phyloP scores from a whole-genome alignment of 2,113 vertebrate species.

The Cercocebus atys region DNA sequence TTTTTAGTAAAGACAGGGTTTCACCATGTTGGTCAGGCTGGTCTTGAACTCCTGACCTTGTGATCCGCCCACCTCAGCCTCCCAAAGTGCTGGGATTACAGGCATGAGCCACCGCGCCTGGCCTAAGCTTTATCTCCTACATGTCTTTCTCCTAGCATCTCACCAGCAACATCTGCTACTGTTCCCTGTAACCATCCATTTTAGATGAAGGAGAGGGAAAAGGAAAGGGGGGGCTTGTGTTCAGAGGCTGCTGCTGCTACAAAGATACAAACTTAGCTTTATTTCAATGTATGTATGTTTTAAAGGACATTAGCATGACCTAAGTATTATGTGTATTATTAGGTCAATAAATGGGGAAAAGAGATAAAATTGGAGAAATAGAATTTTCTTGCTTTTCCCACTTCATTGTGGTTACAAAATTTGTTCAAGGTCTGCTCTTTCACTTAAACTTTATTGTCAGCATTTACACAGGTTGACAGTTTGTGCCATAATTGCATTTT shows the following conservation, averaged over 20 bases:
- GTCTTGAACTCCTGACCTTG: no score
- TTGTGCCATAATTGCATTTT: neutral
- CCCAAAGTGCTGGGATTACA: no score
- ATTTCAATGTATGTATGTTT: neutral
- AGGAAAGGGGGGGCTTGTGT: neutral
- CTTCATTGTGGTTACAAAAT: neutral
- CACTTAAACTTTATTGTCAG: neutral
- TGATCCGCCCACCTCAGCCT: no score
- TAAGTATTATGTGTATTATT: neutral
- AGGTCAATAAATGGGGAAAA: neutral
- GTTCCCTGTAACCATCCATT: neutral
- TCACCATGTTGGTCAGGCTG: no score
- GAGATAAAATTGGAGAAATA: neutral
- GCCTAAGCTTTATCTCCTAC: neutral
- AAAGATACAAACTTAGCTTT: neutral
- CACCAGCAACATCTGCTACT: neutral
- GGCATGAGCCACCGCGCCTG: accelerated
- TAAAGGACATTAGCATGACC: neutral
- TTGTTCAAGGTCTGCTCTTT: neutral
- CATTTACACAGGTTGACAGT: neutral
- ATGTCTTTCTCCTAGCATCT: neutral
- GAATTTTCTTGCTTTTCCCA: neutral
- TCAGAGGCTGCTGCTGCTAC: neutral
- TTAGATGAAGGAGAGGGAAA: neutral
- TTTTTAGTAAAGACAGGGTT: no score